Evolutionary conservation across 2,797 vertebrate species (phyloP).

Genomic region (Tachyglossus aculeatus): DNA sequence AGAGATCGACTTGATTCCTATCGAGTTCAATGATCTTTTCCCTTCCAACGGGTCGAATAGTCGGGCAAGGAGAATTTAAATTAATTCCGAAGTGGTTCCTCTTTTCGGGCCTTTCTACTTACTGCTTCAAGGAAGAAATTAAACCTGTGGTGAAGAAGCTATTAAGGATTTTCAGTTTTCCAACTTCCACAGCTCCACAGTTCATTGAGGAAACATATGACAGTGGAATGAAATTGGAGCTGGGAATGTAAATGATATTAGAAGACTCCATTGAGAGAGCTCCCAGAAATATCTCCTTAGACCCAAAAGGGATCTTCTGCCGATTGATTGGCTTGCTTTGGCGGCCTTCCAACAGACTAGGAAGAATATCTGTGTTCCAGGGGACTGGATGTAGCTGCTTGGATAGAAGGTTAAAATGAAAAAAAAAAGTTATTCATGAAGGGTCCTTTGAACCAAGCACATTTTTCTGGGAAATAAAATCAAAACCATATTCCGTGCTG

Average conservation of each 20-base stretch:
- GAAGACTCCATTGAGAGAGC: background rate
- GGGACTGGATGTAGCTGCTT: background rate
- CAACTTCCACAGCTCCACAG: constrained; percentile 27
- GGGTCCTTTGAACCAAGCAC: constrained; percentile 20
- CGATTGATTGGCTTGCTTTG: constrained; percentile 7
- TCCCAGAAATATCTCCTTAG: background rate
- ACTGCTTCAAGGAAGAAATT: constrained; percentile 58
- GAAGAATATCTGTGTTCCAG: background rate
- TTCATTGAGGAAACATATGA: background rate
- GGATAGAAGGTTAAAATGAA: background rate
- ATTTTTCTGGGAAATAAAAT: constrained; percentile 19
- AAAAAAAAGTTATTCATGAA: background rate
- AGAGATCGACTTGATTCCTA: constrained; percentile 30
- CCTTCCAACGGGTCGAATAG: constrained; percentile 26
- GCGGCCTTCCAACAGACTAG: background rate
- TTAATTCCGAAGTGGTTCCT: constrained; percentile 48
- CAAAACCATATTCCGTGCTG: constrained; percentile 12
- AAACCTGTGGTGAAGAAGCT: constrained; percentile 25
- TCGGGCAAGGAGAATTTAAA: constrained; percentile 45
- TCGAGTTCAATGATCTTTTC: constrained; percentile 36
- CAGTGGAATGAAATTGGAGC: background rate
- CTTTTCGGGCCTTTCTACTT: constrained; percentile 37
- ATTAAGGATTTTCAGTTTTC: constrained; percentile 34
- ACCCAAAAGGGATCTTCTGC: background rate
- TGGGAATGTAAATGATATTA: background rate